A percentile compares a stretch with the other conserved stretches of the same genome.
phyloP scores from a whole-genome alignment of 1,140 invertebrate species.

The Zaprionus gabonicus region DNA sequence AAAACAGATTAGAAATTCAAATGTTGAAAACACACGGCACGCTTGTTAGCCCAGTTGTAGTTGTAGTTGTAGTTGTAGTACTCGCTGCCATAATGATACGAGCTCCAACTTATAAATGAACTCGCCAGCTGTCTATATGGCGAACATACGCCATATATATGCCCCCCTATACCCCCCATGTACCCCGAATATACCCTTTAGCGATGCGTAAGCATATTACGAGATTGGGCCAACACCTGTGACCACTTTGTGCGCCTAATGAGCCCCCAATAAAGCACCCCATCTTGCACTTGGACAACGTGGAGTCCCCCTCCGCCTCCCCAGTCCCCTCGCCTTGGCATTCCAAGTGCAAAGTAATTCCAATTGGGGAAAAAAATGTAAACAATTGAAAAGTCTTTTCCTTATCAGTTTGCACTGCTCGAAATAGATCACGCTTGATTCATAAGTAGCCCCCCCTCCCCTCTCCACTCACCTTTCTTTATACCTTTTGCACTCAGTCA shows the following conservation, averaged over 20 bases:
- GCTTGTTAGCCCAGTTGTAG: slow-evolving; percentile 38
- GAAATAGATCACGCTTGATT: slow-evolving; percentile 62
- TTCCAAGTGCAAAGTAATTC: slow-evolving; percentile 71
- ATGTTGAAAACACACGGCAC: slow-evolving; percentile 60
- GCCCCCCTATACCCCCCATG: background rate
- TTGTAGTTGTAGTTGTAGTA: slow-evolving; percentile 16
- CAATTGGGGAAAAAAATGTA: background rate
- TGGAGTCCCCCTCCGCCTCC: background rate
- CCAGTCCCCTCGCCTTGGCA: slow-evolving; percentile 5
- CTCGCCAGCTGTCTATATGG: background rate
- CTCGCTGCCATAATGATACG: slow-evolving; percentile 29
- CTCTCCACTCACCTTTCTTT: background rate
- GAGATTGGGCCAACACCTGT: slow-evolving; percentile 34
- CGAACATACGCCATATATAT: slow-evolving; percentile 9
- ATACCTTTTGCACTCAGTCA: slow-evolving; percentile 30
- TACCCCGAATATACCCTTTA: background rate
- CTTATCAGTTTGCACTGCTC: slow-evolving; percentile 61
- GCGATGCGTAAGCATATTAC: background rate
- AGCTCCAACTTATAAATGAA: slow-evolving; percentile 3
- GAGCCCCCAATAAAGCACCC: slow-evolving; percentile 29
- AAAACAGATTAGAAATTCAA: slow-evolving; percentile 83
- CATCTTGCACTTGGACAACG: slow-evolving; percentile 40
- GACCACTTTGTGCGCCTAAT: slow-evolving; percentile 31
- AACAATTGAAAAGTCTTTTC: background rate
- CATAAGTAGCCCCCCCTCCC: slow-evolving; percentile 8